Percentiles rank a stretch among this genome's conserved stretches.
phyloP scores from a whole-genome alignment of 2,797 vertebrate species.

The Enteromius mattozi region DNA sequence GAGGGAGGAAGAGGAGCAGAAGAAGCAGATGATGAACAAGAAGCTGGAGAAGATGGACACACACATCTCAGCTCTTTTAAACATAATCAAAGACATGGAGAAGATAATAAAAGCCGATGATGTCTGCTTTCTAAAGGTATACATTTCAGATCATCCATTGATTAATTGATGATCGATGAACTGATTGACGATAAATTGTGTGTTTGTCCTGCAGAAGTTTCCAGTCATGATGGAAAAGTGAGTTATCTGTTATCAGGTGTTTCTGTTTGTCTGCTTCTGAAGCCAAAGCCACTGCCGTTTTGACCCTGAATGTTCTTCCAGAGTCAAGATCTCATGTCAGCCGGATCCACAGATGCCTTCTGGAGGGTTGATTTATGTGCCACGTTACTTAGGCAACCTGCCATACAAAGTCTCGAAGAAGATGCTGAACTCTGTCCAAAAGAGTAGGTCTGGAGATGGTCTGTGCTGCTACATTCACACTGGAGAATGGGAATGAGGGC shows the following conservation, averaged over 20 bases:
- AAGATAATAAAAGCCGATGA: not conserved
- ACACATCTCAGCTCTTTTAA: not conserved
- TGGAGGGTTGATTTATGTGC: not conserved
- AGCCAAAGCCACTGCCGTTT: not conserved
- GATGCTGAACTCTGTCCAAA: not conserved
- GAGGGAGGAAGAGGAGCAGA: not conserved
- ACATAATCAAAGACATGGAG: not conserved
- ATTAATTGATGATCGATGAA: not conserved
- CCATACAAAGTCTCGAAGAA: not conserved
- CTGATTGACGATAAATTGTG: not conserved
- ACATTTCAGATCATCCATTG: not conserved
- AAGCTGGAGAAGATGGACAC: not conserved
- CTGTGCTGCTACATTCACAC: not conserved
- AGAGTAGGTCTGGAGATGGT: not conserved
- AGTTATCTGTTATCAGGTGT: not conserved
- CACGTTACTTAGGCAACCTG: not conserved
- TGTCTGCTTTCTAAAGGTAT: not conserved
- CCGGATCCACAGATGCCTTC: not conserved
- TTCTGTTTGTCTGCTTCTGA: not conserved
- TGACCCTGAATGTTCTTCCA: conserved; percentile 1
- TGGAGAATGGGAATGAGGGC: too few species aligned
- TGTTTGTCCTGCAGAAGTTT: not conserved
- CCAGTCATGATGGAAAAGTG: not conserved
- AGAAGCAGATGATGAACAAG: not conserved
- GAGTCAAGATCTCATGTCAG: not conserved